Percentiles rank a stretch among this genome's conserved stretches.
Conservation (phyloP, 2,113 vertebrate species). For the Ancistrus triradiatus region DNA sequence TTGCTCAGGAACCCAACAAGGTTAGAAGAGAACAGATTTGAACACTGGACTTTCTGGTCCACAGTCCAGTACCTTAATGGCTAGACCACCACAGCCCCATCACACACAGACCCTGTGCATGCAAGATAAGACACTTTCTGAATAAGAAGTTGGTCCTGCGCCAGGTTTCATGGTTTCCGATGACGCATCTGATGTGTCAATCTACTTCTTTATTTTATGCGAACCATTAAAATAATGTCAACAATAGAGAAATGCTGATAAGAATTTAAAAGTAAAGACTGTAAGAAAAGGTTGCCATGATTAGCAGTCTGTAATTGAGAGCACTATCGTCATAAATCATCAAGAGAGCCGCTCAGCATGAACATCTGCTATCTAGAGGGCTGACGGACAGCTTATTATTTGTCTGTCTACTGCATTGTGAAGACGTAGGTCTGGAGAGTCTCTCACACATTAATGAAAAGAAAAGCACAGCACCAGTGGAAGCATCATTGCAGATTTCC, state of each 20-base stretch:
- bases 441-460: slow-evolving; percentile 33
- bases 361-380: slow-evolving; percentile 37
- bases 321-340: slow-evolving; percentile 36
- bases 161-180: too few relatives aligned
- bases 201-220: slow-evolving; percentile 22
- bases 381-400: slow-evolving; percentile 48
- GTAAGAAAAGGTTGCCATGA: slow-evolving; percentile 28
- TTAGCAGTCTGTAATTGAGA: slow-evolving; percentile 35
- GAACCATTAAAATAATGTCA: slow-evolving; percentile 35
- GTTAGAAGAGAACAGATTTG: too few relatives aligned
- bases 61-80: too few relatives aligned
- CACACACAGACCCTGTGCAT: not conserved
- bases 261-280: slow-evolving; percentile 20
- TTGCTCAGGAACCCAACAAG: too few relatives aligned
- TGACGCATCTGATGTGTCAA: not conserved
- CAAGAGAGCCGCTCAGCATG: slow-evolving; percentile 30
- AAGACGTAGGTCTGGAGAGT: slow-evolving; percentile 20
- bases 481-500: slow-evolving; percentile 5
- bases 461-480: slow-evolving; percentile 19
- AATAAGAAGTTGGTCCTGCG: too few relatives aligned
- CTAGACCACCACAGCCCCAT: too few relatives aligned
- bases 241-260: slow-evolving; percentile 25
- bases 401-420: slow-evolving; percentile 30
- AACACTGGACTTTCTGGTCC: too few relatives aligned
- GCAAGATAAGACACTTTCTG: too few relatives aligned